phyloP scores from a whole-genome alignment of 1,140 invertebrate genomes.

The Palaemon carinicauda region DNA sequence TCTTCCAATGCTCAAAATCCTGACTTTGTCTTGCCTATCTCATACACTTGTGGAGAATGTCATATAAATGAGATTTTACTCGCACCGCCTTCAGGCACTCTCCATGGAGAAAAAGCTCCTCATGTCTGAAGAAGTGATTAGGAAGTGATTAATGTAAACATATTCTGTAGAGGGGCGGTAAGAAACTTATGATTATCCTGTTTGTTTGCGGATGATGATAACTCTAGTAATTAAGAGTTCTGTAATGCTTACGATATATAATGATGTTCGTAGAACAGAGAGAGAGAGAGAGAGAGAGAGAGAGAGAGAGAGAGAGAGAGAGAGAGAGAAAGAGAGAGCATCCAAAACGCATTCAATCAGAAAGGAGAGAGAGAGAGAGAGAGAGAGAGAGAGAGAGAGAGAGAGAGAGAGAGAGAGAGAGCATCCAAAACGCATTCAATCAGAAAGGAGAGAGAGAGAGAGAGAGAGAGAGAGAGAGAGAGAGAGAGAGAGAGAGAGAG shows the following conservation, averaged over 20 bases:
- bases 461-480: conserved; percentile 12
- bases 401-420: conserved; percentile 7
- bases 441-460: not conserved
- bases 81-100: no score
- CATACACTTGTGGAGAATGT: no score
- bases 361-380: not conserved
- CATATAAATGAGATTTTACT: no score
- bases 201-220: not conserved
- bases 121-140: no score
- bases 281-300: not conserved
- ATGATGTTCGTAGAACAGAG: not conserved
- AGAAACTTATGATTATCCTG: not conserved
- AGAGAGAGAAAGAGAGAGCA: not conserved
- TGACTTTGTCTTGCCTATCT: no score
- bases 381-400: conserved; percentile 14
- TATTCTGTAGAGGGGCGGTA: not conserved
- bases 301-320: conserved; percentile 17
- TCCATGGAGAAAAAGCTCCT: no score
- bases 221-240: not conserved
- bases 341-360: no score
- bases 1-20: no score
- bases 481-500: conserved; percentile 16
- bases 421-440: no score
- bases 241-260: not conserved
- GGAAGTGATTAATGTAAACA: not conserved